Base-by-base conservation (phyloP, 2,888 invertebrate genomes). In the Seira ritae region DNA sequence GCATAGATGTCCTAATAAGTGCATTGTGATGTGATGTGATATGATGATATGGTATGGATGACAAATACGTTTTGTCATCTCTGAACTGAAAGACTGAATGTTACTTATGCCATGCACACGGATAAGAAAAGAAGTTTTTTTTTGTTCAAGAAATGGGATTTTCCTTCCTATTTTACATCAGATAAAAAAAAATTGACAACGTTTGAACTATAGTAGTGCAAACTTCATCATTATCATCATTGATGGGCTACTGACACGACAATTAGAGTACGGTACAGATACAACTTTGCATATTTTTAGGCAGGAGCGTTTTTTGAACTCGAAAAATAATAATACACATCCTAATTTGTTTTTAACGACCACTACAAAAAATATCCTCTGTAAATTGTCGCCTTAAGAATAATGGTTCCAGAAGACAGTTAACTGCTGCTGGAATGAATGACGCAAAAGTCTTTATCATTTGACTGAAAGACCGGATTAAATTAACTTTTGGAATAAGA, bases 321-420 rank as follows among this genome's bases (percentile, higher is more conserved):
- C 55, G 3, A 55, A 55, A 55, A 12, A n/a, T n/a, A n/a, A n/a
- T n/a, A n/a, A 31, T 31, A 17, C 62, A 62, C 6, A 62, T 22
- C 22, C 62, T 62, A 62, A 62, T 62, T 62, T 62, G 62, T 62
- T 62, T 62, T 62, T 62, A 62, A 62, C 62, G 62, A 62, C 22
- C 62, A 20, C 4, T 62, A 15, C 15, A 62, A 62, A 31, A 31
- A 31, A 31, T 4, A 31, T 62, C 62, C 4, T 19, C 62, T 15
- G 62, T 20, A 42, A 42, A 42, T 62, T 50, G 12, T 50, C 50
- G 2, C 3, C 31, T 31, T 8, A 31, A 4, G 31, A 31, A 31
- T n/a, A 31, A 31, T 31, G 31, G 31, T 31, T 50, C 50, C 50
- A n/a, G 50, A 31, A 31, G 50, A 50, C 6, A 8, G 42, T 12